Base-by-base conservation (phyloP, 2,888 invertebrate species). In the Apamea monoglypha region DNA sequence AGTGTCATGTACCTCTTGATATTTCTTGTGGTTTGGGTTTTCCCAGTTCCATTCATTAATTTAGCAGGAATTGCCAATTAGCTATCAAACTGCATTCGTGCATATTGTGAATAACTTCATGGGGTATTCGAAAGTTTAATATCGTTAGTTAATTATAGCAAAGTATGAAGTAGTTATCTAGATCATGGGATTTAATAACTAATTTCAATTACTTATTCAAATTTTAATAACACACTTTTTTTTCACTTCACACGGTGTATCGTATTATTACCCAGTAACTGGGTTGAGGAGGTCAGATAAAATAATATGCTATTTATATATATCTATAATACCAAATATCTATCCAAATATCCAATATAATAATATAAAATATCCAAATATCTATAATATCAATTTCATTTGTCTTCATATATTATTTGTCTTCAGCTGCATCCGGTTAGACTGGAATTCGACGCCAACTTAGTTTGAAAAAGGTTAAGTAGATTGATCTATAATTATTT, bases 21-120 rank as follows among this genome's bases (percentile, higher is more conserved):
- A 77, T 72, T 76, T 83, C 74, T 77, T 75, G 81, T 66, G 50
- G 44, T 63, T 68, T 69, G 87, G 88, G 75, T 84, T 89, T 89
- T 84, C 72, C 87, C 77, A 66, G 69, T 70, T 64, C 36, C 69
- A 84, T 79, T 81, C 70, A 78, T 70, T 74, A 12, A 64, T 70
- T 68, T 74, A 74, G 16, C 69, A 61, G 50, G 21, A 70, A 66
- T 66, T 32, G 29, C 12, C 29, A 36, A 63, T 56, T 66, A 78
- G 1, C 12, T 67, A 29, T 47, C 8, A 59, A 59, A 32, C 6
- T 74, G 32, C 29, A 71, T 66, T 44, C 44, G 32, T 61, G 53
- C 7, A 70, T 70, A 66, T 44, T 64, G 29, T 68, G 21, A 76
- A 56, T 53, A 56, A 56, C 36, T 74, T 81, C 47, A 56, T 56